These are phyloP conservation scores for Regulus satrapa DNA, from an alignment of 2,113 vertebrate species.

Conservation along the genomic window DNA sequence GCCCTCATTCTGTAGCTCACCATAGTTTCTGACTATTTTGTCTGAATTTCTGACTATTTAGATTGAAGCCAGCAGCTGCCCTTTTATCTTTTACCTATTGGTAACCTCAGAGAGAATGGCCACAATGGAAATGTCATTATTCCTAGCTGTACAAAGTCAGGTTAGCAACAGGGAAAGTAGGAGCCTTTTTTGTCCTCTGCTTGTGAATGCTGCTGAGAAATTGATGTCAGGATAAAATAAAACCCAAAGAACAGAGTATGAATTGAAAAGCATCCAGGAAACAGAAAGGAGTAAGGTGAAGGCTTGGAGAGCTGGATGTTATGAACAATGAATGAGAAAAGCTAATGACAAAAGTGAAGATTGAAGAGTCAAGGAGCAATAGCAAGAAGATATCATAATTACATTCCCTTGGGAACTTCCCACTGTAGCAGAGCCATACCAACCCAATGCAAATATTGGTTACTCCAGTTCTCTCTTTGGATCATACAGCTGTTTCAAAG, in stretches of 20 bases:
- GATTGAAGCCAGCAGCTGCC: neutral
- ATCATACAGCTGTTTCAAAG: neutral
- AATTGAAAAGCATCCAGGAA: neutral
- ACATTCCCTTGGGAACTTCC: neutral
- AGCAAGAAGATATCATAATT: neutral
- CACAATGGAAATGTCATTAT: neutral
- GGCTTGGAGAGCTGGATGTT: neutral
- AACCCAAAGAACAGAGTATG: rapidly evolving
- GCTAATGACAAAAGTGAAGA: neutral
- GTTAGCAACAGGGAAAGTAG: neutral
- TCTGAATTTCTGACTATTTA: neutral
- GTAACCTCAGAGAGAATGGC: neutral
- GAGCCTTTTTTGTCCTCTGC: neutral
- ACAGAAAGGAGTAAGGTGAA: neutral
- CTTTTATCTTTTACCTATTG: neutral
- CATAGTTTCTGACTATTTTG: neutral
- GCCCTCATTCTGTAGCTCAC: neutral
- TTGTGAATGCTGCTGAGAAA: neutral
- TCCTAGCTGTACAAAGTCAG: neutral
- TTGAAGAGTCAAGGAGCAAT: neutral
- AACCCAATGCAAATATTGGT: neutral
- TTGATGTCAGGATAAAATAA: neutral
- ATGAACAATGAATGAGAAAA: neutral
- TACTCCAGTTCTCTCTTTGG: neutral
- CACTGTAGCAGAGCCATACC: rapidly evolving